Evolutionary conservation across 2,113 vertebrate genomes (phyloP).

Genomic region (Callaeas wilsoni): DNA sequence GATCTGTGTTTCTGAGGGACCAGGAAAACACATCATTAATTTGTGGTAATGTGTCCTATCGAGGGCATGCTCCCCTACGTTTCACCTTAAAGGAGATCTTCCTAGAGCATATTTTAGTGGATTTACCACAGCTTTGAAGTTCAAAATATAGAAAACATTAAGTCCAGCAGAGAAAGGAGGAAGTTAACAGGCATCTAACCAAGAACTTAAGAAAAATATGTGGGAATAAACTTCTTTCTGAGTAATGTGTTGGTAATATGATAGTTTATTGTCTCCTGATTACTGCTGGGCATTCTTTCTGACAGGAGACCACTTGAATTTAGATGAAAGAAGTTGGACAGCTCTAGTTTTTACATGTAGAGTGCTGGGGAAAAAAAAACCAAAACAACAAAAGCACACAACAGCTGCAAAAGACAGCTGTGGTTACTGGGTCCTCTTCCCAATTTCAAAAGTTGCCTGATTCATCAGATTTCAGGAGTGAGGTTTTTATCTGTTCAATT

Average conservation of each 20-base stretch:
- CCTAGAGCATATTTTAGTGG: not conserved
- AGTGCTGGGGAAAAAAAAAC: rapidly evolving
- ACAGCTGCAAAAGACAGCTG: not conserved
- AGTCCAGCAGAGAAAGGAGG: not conserved
- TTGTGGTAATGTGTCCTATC: not conserved
- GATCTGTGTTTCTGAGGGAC: not conserved
- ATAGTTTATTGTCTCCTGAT: not conserved
- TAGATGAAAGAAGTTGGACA: not conserved
- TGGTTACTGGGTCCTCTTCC: not conserved
- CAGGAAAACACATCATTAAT: not conserved
- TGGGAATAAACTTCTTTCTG: not conserved
- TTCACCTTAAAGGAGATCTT: not conserved
- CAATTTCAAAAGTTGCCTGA: not conserved
- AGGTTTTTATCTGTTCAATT: not conserved
- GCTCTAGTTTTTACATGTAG: not conserved
- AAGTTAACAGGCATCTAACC: not conserved
- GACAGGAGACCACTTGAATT: not conserved
- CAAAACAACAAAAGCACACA: not conserved
- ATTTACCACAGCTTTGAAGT: not conserved
- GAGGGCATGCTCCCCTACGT: not conserved
- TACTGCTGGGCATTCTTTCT: not conserved
- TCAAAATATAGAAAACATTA: not conserved
- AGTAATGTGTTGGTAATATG: not conserved
- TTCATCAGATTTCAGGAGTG: not conserved
- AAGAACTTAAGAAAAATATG: not conserved